Conservation (phyloP, 92 coral and sea anemone genomes). For the Zoanthus gigantus region DNA sequence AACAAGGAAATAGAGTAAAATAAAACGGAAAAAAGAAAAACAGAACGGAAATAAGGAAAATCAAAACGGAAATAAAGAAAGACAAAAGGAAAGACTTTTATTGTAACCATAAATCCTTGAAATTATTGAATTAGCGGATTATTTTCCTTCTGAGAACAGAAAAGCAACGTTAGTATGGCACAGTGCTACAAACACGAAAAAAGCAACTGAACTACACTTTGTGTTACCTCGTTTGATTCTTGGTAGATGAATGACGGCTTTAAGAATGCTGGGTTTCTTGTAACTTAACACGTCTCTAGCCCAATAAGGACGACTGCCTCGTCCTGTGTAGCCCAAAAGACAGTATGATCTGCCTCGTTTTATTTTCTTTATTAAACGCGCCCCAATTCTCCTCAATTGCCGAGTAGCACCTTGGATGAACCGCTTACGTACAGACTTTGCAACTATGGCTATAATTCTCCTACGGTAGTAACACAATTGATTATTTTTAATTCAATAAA, state of each 20-base stretch:
- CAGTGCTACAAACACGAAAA: no score
- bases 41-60: no score
- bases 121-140: no score
- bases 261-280: conserved; percentile 19
- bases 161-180: no score
- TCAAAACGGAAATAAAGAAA: no score
- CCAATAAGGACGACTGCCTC: conserved; percentile 31
- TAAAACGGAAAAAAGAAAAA: no score
- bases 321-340: conserved; percentile 34
- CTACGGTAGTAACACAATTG: not conserved
- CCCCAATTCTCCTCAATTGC: conserved; percentile 21
- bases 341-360: not conserved
- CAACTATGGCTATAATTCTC: conserved; percentile 9
- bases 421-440: not conserved
- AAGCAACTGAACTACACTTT: no score
- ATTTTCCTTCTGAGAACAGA: no score
- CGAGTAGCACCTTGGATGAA: not conserved
- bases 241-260: conserved; percentile 14
- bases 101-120: no score
- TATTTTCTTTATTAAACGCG: not conserved
- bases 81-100: no score
- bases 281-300: not conserved
- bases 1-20: no score
- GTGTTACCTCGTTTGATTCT: conserved; percentile 24
- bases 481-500: no score